phyloP scores from a whole-genome alignment of 2,113 vertebrate species.

The Dasypus novemcinctus region DNA sequence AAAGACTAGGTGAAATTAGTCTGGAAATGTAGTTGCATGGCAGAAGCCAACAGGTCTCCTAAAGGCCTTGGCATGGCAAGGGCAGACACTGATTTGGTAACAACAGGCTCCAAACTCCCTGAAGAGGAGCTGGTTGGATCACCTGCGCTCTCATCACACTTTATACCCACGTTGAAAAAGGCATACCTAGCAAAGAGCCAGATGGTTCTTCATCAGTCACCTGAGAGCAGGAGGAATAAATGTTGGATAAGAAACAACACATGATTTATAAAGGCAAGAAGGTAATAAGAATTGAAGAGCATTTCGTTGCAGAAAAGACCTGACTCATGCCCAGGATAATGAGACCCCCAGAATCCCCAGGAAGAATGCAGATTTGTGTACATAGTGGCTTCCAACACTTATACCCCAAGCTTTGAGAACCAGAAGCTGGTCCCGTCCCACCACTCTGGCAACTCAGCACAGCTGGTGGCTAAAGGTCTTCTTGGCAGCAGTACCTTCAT shows the following conservation, averaged over 20 bases:
- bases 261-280: neutral
- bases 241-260: neutral
- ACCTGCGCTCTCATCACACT: neutral
- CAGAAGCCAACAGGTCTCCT: neutral
- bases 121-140: neutral
- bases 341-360: neutral
- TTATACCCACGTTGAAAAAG: neutral
- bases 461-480: neutral
- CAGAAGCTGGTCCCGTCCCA: neutral
- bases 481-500: neutral
- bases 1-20: neutral
- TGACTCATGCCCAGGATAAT: neutral
- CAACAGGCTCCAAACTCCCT: neutral
- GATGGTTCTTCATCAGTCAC: neutral
- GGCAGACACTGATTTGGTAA: neutral
- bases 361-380: neutral
- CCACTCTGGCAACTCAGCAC: neutral
- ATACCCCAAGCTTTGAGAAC: neutral
- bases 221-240: neutral
- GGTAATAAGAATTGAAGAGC: neutral
- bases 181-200: neutral
- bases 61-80: neutral
- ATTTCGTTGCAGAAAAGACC: neutral
- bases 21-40: neutral
- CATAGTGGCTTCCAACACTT: neutral